These are phyloP conservation scores for Drosophila neonasuta DNA, from an alignment of 2,888 invertebrate species.

Conservation along the genomic window DNA sequence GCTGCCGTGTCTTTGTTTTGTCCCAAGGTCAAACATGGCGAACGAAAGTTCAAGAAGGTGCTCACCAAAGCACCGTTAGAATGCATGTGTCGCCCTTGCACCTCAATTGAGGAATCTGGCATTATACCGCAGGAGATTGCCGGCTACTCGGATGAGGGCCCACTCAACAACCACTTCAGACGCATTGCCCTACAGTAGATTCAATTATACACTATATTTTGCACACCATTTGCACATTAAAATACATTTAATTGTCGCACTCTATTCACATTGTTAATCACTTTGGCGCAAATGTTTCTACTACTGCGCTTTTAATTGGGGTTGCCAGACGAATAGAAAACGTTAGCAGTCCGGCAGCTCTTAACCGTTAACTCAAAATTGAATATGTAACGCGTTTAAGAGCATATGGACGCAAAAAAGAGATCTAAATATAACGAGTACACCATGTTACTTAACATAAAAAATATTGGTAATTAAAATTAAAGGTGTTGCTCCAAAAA, in stretches of 20 bases:
- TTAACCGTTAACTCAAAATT: conserved; percentile 2
- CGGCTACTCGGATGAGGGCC: conserved; percentile 91
- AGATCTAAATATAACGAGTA: neutral
- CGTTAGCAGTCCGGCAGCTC: neutral
- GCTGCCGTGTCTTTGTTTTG: conserved; percentile 94
- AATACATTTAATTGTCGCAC: conserved; percentile 57
- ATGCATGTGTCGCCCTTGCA: conserved; percentile 97
- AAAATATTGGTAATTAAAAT: neutral
- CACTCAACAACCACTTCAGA: conserved; percentile 90
- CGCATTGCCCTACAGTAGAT: conserved; percentile 85
- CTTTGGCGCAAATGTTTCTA: conserved; percentile 2
- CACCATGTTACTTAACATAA: neutral
- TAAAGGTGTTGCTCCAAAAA: neutral
- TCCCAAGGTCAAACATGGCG: conserved; percentile 93
- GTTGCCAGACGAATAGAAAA: conserved; percentile 7
- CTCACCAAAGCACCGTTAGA: conserved; percentile 95
- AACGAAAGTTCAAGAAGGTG: conserved; percentile 92
- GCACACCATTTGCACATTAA: conserved; percentile 40
- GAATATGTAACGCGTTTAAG: conserved; percentile 1
- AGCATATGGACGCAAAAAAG: conserved; percentile 1
- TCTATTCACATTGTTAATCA: conserved; percentile 8
- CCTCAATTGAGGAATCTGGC: conserved; percentile 92
- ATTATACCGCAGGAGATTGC: conserved; percentile 95
- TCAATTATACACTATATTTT: conserved; percentile 27
- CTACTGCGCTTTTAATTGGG: neutral